Conservation (phyloP, 2,113 vertebrate genomes). For the Tricholaema leucomelas region DNA sequence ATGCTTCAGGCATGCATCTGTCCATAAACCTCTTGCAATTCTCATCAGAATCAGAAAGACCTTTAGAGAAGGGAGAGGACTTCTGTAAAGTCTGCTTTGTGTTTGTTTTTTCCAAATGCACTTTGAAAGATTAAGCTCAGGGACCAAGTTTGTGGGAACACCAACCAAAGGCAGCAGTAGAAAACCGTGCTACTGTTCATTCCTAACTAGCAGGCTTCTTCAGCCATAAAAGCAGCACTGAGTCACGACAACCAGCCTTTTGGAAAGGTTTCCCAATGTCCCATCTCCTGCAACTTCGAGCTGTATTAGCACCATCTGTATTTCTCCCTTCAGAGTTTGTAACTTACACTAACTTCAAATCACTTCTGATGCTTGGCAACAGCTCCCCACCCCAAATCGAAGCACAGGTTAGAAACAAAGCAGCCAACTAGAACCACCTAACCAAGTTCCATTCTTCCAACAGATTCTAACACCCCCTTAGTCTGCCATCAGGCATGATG, state of each 20-base stretch:
- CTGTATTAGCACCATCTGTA: background rate
- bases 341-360: background rate
- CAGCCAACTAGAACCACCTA: background rate
- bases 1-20: slow-evolving; percentile 98
- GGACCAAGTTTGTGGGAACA: background rate
- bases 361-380: background rate
- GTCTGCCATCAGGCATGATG: background rate
- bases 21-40: slow-evolving; percentile 98
- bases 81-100: background rate
- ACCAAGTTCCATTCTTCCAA: background rate
- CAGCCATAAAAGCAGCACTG: background rate
- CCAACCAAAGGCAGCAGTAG: background rate
- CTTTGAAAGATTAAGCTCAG: background rate
- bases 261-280: background rate
- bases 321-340: background rate
- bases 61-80: slow-evolving; percentile 71
- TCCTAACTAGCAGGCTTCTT: background rate
- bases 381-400: background rate
- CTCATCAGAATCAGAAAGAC: slow-evolving; percentile 96
- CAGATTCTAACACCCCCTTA: background rate
- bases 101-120: background rate
- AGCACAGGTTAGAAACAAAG: background rate
- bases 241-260: background rate
- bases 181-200: background rate
- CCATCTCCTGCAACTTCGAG: background rate